phyloP scores from a whole-genome alignment of 2,888 invertebrate genomes.

The Dolichomitus sp. region DNA sequence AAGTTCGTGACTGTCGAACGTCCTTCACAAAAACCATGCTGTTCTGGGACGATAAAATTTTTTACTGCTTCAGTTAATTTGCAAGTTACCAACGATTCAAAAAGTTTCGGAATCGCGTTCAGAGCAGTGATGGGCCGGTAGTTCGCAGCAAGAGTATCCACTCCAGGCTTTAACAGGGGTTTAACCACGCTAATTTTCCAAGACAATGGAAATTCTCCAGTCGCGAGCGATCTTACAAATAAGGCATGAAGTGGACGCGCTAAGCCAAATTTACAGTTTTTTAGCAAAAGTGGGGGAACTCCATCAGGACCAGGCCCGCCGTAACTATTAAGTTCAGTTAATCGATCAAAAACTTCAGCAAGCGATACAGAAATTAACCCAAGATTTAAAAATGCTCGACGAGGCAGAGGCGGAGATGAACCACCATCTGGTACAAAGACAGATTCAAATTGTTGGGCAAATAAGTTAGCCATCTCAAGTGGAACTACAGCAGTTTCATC shows the following conservation, averaged over 20 bases:
- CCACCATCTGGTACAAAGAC: neutral
- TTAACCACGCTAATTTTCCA: neutral
- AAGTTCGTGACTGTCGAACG: conserved; percentile 1
- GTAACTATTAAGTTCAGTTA: neutral
- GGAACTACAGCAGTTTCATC: neutral
- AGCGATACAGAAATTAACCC: neutral
- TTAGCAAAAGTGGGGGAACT: neutral
- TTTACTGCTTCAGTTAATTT: neutral
- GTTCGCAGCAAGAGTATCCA: neutral
- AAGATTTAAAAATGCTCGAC: neutral
- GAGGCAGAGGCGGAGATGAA: neutral
- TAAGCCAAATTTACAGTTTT: neutral
- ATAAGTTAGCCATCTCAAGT: neutral
- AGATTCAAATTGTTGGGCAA: neutral
- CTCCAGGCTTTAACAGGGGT: neutral
- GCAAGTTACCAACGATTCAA: neutral
- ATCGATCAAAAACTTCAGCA: neutral
- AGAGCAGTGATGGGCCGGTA: neutral
- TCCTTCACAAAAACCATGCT: neutral
- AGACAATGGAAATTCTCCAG: neutral
- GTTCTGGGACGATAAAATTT: neutral
- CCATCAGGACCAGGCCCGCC: neutral
- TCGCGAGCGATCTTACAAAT: neutral
- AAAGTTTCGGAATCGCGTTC: neutral
- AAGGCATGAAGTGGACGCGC: neutral